Evolutionary conservation across 2,888 invertebrate genomes (phyloP).

Genomic region (Epiblema foenella): DNA sequence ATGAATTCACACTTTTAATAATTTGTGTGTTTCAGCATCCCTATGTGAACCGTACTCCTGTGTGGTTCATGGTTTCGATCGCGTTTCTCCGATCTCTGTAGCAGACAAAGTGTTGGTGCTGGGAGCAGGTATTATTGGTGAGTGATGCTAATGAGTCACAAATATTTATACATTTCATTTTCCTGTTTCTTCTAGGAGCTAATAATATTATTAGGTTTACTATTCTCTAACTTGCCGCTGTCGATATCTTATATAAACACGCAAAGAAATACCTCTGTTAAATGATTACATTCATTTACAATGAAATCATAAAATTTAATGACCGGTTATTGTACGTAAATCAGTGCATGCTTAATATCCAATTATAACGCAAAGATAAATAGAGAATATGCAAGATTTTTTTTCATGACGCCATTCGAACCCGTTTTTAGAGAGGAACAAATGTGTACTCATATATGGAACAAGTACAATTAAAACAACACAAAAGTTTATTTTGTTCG

Average conservation of each 20-base stretch:
- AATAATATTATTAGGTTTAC: too few species aligned
- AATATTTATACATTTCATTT: too few species aligned
- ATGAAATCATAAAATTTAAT: neutral
- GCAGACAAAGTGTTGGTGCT: conserved; percentile 41
- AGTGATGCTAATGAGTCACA: too few species aligned
- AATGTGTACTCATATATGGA: too few species aligned
- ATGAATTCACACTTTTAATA: neutral
- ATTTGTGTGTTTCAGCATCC: conserved; percentile 60
- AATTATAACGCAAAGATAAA: neutral
- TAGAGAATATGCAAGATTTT: too few species aligned
- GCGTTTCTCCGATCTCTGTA: conserved; percentile 32
- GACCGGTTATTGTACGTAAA: neutral
- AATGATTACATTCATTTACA: neutral
- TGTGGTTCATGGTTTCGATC: conserved; percentile 44
- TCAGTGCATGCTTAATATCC: neutral
- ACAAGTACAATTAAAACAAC: too few species aligned
- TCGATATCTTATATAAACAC: neutral
- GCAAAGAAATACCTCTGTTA: neutral
- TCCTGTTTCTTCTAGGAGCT: too few species aligned
- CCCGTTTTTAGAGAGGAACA: too few species aligned
- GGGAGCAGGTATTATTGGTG: conserved; percentile 47
- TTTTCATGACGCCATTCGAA: too few species aligned
- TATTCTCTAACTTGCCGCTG: too few species aligned
- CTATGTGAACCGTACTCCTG: conserved; percentile 49
- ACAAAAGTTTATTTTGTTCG: too few species aligned